Conservation (phyloP, 2,888 invertebrate species). For the Pecten maximus region DNA sequence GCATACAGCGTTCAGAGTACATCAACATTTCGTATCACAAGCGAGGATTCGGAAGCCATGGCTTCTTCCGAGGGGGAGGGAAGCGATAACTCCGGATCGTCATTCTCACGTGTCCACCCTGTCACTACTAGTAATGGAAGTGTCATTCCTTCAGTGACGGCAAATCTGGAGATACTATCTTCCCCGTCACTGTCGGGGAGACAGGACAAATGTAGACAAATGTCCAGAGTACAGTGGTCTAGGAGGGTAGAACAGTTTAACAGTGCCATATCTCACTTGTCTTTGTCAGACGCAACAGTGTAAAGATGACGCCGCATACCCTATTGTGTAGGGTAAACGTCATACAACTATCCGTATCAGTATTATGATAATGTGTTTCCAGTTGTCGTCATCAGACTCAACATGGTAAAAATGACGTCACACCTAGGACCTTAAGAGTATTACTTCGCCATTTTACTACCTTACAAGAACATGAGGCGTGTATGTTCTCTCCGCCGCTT, state of each 20-base stretch:
- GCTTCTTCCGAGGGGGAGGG: neutral
- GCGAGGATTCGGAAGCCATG: constrained; percentile 36
- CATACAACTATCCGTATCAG: neutral
- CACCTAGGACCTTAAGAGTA: too few species aligned
- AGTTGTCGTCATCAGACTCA: too few species aligned
- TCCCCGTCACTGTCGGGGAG: neutral
- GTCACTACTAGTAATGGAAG: neutral
- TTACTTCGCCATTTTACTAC: too few species aligned
- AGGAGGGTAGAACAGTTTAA: neutral
- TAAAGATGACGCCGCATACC: neutral
- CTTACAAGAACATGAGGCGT: too few species aligned
- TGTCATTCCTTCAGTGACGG: neutral
- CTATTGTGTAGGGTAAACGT: neutral
- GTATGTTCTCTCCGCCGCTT: too few species aligned
- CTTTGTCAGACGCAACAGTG: neutral
- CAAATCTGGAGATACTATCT: neutral
- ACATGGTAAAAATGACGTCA: too few species aligned
- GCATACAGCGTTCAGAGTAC: constrained; percentile 37
- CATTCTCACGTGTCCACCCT: neutral
- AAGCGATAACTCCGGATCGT: neutral
- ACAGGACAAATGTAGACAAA: neutral
- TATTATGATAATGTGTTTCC: too few species aligned
- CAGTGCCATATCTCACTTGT: neutral
- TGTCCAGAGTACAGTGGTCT: neutral
- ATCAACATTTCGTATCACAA: constrained; percentile 20